Percentiles rank a stretch among this genome's conserved stretches.
Evolutionary conservation across 2,113 vertebrate species (phyloP).

Genomic region (Scortum barcoo): DNA sequence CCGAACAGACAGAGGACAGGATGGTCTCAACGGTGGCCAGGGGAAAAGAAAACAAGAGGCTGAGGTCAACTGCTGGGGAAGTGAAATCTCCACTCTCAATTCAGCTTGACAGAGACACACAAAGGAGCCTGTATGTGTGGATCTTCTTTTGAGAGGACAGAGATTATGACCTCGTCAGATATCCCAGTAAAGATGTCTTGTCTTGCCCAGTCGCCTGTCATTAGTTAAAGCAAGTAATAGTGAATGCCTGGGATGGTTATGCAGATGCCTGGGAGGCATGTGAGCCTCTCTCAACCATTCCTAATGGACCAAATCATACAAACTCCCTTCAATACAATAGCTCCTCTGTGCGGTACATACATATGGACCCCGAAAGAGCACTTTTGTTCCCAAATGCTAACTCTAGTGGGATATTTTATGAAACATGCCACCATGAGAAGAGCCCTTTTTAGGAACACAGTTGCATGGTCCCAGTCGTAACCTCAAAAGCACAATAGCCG

Average conservation of each 20-base stretch:
- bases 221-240: conserved; percentile 76
- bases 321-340: conserved; percentile 75
- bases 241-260: conserved; percentile 77
- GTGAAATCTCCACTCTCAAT: conserved; percentile 67
- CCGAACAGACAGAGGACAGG: conserved; percentile 47
- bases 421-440: conserved; percentile 76
- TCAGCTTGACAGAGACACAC: conserved; percentile 64
- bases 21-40: conserved; percentile 69
- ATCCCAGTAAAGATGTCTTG: conserved; percentile 75
- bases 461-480: conserved; percentile 63
- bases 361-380: conserved; percentile 77
- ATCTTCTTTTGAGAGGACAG: conserved; percentile 66
- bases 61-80: conserved; percentile 73
- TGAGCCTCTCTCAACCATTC: conserved; percentile 68
- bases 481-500: conserved; percentile 77
- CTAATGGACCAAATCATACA: conserved; percentile 77
- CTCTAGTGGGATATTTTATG: conserved; percentile 73
- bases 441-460: conserved; percentile 71
- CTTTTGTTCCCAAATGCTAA: conserved; percentile 82
- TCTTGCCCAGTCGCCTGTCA: conserved; percentile 69
- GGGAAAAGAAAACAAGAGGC: conserved; percentile 74
- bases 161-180: conserved; percentile 78
- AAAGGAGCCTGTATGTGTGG: conserved; percentile 69
- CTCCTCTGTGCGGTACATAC: conserved; percentile 72
- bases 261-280: conserved; percentile 76